Base-by-base conservation (phyloP, 1,140 invertebrate species). In the Mesaphorura yosii region DNA sequence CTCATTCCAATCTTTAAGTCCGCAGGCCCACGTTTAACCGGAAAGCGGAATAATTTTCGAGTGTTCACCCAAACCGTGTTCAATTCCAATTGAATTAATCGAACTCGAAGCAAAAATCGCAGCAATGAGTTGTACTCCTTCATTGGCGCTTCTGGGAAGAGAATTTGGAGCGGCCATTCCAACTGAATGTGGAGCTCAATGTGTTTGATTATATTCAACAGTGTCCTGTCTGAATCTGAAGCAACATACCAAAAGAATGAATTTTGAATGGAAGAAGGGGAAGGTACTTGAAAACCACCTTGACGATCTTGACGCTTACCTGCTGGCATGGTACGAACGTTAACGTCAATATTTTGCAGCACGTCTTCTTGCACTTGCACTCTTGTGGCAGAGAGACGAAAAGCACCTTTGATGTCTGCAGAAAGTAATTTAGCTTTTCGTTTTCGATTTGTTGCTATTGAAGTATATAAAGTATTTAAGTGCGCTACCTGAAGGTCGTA, bases 81-180 rank as follows among this genome's bases (percentile, higher is more conserved):
- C 3, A 62, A 28, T 15, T 59, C 53, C 19, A 62, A 15, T 47
- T 62, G 60, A 5, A 62, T 46, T 12, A 51, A 41, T 15, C 82
- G 76, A 45, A 86, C 74, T 69, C 82, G 83, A 5, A 86, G 58
- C 15, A 86, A 65, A 67, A 83, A 83, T 63, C 79, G 78, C 60
- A 86, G 86, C 0, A 86, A 78, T 62, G 77, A 77, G 1, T 76
- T 75, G 63, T 86, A 86, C 59, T 82, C 76, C 10, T 72, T 62
- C 49, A 85, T 70, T 0, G 78, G 73, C 50, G 81, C 78, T 0
- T 76, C 75, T 3, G 81, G 83, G 22, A 86, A 68, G 28, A 87
- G 76, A 25, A 86, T 78, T 65, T 85, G 86, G 1, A 86, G 64
- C 0, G 84, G 84, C 84, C 84, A 87, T 12, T 75, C 69, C 34